A percentile compares a stretch with the other conserved stretches of the same genome.
Conservation (phyloP, 1,140 invertebrate species). For the Tribolium madens region DNA sequence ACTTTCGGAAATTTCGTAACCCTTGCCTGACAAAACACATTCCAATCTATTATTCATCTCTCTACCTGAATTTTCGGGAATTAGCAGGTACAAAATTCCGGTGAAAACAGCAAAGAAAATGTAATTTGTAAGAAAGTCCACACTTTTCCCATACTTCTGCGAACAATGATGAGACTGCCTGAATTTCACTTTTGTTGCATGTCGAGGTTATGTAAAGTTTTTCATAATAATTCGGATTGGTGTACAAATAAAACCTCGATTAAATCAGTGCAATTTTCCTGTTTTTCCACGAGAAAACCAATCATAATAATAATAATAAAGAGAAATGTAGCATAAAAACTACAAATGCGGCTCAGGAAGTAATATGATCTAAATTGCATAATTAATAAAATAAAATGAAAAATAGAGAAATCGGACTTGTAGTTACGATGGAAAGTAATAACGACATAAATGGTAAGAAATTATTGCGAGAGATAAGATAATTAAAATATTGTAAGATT, state of each 20-base stretch:
- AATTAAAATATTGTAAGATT: no score
- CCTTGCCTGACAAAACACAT: neutral
- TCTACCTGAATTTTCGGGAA: neutral
- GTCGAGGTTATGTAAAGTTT: neutral
- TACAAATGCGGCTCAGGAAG: neutral
- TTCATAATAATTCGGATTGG: neutral
- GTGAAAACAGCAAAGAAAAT: neutral
- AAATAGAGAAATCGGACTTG: neutral
- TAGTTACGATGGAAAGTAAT: neutral
- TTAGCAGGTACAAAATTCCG: neutral
- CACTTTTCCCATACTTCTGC: neutral
- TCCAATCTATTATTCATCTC: neutral
- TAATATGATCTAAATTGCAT: neutral
- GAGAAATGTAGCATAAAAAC: neutral
- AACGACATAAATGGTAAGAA: no score
- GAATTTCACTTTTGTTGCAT: slow-evolving; percentile 10
- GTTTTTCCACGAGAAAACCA: neutral
- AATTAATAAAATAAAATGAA: neutral
- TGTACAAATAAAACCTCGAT: neutral
- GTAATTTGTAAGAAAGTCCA: neutral
- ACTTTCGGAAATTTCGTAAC: neutral
- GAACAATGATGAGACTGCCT: slow-evolving; percentile 9
- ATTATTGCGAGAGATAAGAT: no score
- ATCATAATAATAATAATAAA: neutral
- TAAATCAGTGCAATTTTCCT: neutral